These are phyloP conservation scores for Phaedon cochleariae DNA, from an alignment of 2,888 invertebrate species.

Conservation along the genomic window DNA sequence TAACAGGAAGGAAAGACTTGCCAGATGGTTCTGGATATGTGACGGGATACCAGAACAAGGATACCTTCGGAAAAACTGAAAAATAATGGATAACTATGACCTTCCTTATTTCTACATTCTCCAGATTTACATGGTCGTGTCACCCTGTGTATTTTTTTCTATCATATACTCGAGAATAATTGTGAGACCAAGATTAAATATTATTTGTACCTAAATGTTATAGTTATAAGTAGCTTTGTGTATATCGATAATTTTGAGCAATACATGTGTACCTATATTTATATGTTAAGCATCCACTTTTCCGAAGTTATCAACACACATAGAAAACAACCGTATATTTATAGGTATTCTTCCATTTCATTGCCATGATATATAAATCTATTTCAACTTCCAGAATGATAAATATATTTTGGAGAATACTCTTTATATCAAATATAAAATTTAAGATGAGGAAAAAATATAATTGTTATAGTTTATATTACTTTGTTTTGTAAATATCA, in stretches of 20 bases:
- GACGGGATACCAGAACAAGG: slow-evolving; percentile 84
- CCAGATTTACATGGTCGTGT: neutral
- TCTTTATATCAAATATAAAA: too few species aligned
- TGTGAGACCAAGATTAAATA: neutral
- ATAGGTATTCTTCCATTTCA: too few species aligned
- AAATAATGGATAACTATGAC: neutral
- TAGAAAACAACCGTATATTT: too few species aligned
- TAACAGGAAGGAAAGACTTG: slow-evolving; percentile 82
- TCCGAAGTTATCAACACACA: too few species aligned
- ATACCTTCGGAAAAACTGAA: slow-evolving; percentile 70
- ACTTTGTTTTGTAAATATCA: too few species aligned
- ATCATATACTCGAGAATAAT: neutral
- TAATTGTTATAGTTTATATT: too few species aligned
- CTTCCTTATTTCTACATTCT: neutral
- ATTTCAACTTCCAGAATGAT: too few species aligned
- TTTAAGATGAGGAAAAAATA: too few species aligned
- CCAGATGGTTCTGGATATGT: slow-evolving; percentile 77
- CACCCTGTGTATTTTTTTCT: neutral
- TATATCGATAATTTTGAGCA: neutral
- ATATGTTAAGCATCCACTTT: too few species aligned
- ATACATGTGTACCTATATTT: neutral
- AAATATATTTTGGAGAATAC: too few species aligned
- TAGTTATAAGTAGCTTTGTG: neutral
- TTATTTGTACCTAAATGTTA: neutral
- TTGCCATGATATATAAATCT: too few species aligned